These are phyloP conservation scores for Resseliella maxima DNA, from an alignment of 2,888 invertebrate species.

Conservation along the genomic window DNA sequence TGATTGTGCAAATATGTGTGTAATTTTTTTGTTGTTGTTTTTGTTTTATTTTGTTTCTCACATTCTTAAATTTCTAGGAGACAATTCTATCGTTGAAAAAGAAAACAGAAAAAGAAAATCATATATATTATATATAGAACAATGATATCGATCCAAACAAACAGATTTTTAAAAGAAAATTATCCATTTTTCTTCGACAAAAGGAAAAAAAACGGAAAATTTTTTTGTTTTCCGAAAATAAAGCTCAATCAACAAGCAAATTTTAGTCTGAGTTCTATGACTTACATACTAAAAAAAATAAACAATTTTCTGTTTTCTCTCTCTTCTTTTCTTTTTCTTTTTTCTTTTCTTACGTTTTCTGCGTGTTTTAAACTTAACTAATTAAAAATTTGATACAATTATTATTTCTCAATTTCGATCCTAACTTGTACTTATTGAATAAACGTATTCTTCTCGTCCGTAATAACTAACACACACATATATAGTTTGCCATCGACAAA, in stretches of 20 bases:
- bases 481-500: not conserved
- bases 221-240: not conserved
- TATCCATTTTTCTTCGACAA: too few species aligned
- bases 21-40: not conserved
- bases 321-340: too few species aligned
- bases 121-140: too few species aligned
- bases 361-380: not conserved
- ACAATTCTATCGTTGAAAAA: slow-evolving; percentile 7
- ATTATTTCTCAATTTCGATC: not conserved
- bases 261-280: not conserved
- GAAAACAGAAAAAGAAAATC: not conserved
- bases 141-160: too few species aligned
- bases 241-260: slow-evolving; percentile 21
- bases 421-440: not conserved
- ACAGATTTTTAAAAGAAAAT: too few species aligned
- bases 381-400: not conserved
- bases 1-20: not conserved
- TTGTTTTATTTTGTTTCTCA: not conserved
- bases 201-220: too few species aligned
- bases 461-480: not conserved
- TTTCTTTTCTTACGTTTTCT: not conserved
- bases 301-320: not conserved
- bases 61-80: not conserved
- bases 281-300: not conserved
- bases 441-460: not conserved